Evolutionary conservation across 2,888 invertebrate species (phyloP).

Genomic region (Heliconius ismenius): DNA sequence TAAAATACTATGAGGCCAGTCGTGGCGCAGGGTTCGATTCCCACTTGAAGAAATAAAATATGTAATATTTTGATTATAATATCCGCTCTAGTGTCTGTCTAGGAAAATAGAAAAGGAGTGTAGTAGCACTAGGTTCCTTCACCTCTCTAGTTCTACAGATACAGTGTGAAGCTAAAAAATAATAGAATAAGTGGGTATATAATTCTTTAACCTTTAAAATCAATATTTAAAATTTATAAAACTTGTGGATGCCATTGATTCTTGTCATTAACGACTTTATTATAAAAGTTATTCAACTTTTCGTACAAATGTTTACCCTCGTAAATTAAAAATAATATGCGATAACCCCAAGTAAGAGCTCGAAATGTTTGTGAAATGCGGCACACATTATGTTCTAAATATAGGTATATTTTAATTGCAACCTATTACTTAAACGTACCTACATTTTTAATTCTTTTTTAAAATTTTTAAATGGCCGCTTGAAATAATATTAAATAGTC

Average conservation of each 20-base stretch:
- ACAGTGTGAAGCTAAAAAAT: not conserved
- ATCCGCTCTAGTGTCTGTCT: too few species aligned
- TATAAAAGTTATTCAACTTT: conserved; percentile 11
- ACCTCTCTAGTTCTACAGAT: too few species aligned
- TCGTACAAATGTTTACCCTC: not conserved
- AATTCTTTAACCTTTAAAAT: not conserved
- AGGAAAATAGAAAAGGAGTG: too few species aligned
- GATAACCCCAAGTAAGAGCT: conserved; percentile 14
- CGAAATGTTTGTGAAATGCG: not conserved
- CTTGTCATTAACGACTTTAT: not conserved
- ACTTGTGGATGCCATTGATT: not conserved
- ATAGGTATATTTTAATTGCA: not conserved
- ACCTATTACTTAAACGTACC: not conserved
- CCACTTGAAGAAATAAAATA: too few species aligned
- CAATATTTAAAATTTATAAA: not conserved
- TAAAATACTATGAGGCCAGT: not conserved
- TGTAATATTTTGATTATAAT: too few species aligned
- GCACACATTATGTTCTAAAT: not conserved
- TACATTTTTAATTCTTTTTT: not conserved
- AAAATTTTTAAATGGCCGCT: not conserved
- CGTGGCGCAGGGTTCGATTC: too few species aligned
- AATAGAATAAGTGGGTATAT: not conserved
- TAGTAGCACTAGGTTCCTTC: too few species aligned
- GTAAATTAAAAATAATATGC: conserved; percentile 3
- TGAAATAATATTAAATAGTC: too few species aligned